A percentile compares a stretch with the other conserved stretches of the same genome.
These are phyloP conservation scores for Ia io DNA, from an alignment of 2,113 vertebrate genomes.

Conservation along the genomic window DNA sequence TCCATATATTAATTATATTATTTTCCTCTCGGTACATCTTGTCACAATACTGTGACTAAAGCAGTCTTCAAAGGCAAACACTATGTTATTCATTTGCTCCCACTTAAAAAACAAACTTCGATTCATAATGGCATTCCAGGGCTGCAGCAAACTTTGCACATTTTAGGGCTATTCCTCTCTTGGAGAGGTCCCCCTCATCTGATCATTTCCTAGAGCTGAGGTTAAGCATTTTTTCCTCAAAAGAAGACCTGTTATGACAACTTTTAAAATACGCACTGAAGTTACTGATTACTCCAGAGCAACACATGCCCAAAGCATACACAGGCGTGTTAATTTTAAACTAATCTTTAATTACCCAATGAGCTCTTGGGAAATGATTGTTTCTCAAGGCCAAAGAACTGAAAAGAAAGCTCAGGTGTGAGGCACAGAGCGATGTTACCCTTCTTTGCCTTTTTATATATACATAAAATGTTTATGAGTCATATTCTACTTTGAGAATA, in stretches of 20 bases:
- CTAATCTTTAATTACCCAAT: neutral
- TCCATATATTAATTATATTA: slow-evolving; percentile 47
- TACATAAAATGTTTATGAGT: neutral
- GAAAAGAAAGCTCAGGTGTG: neutral
- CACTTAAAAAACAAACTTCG: neutral
- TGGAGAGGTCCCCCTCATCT: neutral
- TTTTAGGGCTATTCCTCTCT: neutral
- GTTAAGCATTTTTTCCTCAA: neutral
- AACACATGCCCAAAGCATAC: neutral
- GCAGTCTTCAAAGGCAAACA: slow-evolving; percentile 11
- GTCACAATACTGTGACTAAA: slow-evolving; percentile 31
- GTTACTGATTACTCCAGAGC: neutral
- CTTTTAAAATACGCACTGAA: slow-evolving; percentile 19
- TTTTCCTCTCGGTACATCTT: slow-evolving; percentile 14
- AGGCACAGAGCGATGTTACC: neutral
- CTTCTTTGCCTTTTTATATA: neutral
- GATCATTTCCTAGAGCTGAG: neutral
- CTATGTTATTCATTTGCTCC: neutral
- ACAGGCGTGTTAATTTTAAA: neutral
- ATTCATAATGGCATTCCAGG: neutral
- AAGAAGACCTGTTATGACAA: neutral
- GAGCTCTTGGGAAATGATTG: neutral
- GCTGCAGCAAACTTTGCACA: accelerated
- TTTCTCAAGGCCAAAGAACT: neutral
- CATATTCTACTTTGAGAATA: neutral